Base-by-base conservation (phyloP, 2,113 vertebrate species). In the Aspidoscelis tigris region DNA sequence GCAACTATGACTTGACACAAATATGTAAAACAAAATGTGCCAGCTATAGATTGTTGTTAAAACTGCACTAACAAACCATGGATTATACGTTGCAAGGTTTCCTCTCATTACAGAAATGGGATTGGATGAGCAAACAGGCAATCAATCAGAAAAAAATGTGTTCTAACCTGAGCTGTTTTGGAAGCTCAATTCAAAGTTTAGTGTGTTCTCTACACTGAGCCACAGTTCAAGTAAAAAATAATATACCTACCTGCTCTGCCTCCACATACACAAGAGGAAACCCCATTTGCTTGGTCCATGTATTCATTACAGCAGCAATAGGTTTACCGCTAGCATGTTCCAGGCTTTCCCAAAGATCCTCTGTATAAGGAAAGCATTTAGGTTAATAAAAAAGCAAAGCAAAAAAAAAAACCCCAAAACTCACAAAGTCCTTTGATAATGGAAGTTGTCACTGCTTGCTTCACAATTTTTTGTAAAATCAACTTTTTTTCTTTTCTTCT, bases 281-380 rank as follows among this genome's bases (percentile, higher is more conserved):
- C 53, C 98, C 98, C 98, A 99, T 99, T 81, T 99, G 99, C 92
- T 99, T 99, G 95, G 98, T 99, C 99, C 99, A 99, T 2, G 98
- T 98, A 86, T 95, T 96, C 99, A 99, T 99, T 86, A 99, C 97
- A 11, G 96, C 97, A 88, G 97, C 98, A 65, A 99, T 98, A 81
- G 99, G 98, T 88, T 99, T 99, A 80, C 98, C 98, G 76, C 99
- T 99, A 50, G 98, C 97, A 92, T 97, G 94, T 94, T 99, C 98
- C 95, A 99, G 96, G 95, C 97, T 98, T 88, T 97, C 97, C 98
- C 99, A 99, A 26, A 99, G 96, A 89, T 99, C 98, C 97, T 99
- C 99, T 99, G 95, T 20, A 61, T 91, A 55, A 88, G 26, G 44
- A 91, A 86, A 88, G 76, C 0, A 18, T 39, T 55, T 74, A 69